Evolutionary conservation across 2,888 invertebrate species (phyloP).

Genomic region (Apeira syringaria): DNA sequence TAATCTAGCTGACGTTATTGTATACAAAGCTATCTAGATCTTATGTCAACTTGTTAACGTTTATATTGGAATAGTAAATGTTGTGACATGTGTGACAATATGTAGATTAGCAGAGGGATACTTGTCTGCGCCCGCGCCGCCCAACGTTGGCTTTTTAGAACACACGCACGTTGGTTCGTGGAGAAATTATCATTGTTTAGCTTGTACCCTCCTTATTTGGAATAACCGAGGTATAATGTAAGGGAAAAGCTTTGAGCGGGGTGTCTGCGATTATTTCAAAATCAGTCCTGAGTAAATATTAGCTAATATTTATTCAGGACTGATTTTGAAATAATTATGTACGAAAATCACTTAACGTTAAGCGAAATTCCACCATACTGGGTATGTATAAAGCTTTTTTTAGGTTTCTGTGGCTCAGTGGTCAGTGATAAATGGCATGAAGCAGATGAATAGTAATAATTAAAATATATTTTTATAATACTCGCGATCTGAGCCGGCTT

Average conservation of each 20-base stretch:
- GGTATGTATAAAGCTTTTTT: no score
- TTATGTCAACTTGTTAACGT: slow-evolving; percentile 32
- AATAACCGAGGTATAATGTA: slow-evolving; percentile 22
- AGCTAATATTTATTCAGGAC: slow-evolving; percentile 18
- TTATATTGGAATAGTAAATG: slow-evolving; percentile 31
- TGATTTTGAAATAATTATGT: slow-evolving; percentile 16
- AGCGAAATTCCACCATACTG: background rate
- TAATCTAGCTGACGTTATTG: background rate
- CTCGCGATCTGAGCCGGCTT: no score
- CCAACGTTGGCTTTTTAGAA: slow-evolving; percentile 59
- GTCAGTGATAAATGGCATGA: no score
- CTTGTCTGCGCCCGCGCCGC: slow-evolving; percentile 62
- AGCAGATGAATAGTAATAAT: no score
- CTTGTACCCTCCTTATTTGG: slow-evolving; percentile 38
- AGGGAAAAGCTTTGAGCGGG: slow-evolving; percentile 21
- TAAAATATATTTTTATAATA: no score
- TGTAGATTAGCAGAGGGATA: slow-evolving; percentile 74
- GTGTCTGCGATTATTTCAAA: slow-evolving; percentile 9
- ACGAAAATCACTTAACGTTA: slow-evolving; percentile 3
- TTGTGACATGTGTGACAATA: slow-evolving; percentile 48
- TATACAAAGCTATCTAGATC: slow-evolving; percentile 20
- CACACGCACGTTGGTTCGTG: slow-evolving; percentile 47
- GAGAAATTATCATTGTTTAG: slow-evolving; percentile 71
- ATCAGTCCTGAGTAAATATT: slow-evolving; percentile 19
- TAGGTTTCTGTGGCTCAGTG: no score